phyloP scores from a whole-genome alignment of 1,140 invertebrate genomes.

The Leptoteleia sp. region DNA sequence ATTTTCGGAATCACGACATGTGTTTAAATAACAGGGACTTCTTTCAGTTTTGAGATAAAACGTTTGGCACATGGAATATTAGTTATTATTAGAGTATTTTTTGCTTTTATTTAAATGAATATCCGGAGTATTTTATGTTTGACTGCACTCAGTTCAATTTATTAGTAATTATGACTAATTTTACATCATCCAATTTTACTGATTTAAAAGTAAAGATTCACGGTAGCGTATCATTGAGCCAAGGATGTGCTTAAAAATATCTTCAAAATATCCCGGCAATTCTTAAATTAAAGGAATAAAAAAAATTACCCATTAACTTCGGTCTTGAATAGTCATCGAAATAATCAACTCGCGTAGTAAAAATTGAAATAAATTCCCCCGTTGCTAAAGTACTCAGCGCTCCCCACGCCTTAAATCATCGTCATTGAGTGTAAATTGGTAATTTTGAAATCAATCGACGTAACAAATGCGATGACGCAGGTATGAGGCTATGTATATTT shows the following conservation, averaged over 20 bases:
- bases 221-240: too few species aligned
- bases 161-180: too few species aligned
- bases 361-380: conserved; percentile 27
- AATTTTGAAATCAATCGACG: conserved; percentile 41
- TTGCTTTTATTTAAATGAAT: too few species aligned
- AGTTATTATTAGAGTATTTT: not conserved
- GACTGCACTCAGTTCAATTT: too few species aligned
- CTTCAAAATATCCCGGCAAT: too few species aligned
- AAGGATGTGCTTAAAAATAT: too few species aligned
- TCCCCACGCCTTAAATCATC: conserved; percentile 40
- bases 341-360: conserved; percentile 20
- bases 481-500: conserved; percentile 61
- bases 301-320: conserved; percentile 25
- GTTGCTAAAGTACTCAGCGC: conserved; percentile 12
- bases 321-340: conserved; percentile 21
- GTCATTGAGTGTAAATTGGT: conserved; percentile 50
- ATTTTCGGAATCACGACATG: conserved; percentile 48
- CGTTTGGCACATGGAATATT: not conserved
- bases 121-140: too few species aligned
- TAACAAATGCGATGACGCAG: conserved; percentile 50
- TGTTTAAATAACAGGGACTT: conserved; percentile 40
- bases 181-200: too few species aligned
- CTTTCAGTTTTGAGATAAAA: conserved; percentile 3
- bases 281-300: not conserved
- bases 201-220: too few species aligned